Evolutionary conservation across 2,113 vertebrate genomes (phyloP).

Genomic region (Cinclus cinclus): DNA sequence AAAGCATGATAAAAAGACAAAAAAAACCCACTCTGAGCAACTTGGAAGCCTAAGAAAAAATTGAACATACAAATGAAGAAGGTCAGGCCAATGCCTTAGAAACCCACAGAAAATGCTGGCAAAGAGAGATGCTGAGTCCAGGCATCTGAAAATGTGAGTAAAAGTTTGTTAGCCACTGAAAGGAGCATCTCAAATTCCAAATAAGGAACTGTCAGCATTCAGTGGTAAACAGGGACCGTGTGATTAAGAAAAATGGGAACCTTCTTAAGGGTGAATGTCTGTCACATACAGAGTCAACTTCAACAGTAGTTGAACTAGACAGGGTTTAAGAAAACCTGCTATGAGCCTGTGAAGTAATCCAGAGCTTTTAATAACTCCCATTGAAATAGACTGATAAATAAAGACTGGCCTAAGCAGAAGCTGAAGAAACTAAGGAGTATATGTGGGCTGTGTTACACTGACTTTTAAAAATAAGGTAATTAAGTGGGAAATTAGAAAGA

Average conservation of each 20-base stretch:
- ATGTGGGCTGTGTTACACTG: neutral
- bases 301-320: neutral
- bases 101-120: neutral
- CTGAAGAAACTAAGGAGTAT: neutral
- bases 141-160: neutral
- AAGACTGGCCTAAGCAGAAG: neutral
- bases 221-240: neutral
- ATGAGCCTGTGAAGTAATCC: neutral
- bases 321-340: neutral
- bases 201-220: neutral
- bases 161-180: neutral
- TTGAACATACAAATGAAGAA: neutral
- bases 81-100: neutral
- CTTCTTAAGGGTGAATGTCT: neutral
- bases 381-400: neutral
- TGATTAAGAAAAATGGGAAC: neutral
- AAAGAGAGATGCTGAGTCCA: neutral
- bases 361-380: neutral
- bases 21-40: neutral
- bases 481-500: neutral
- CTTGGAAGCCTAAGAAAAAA: neutral
- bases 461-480: neutral
- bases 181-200: neutral
- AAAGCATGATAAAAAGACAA: neutral
- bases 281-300: neutral